A percentile compares a stretch with the other conserved stretches of the same genome.
Conservation (phyloP, 2,888 invertebrate species). For the Xanthostigma xanthostigma region DNA sequence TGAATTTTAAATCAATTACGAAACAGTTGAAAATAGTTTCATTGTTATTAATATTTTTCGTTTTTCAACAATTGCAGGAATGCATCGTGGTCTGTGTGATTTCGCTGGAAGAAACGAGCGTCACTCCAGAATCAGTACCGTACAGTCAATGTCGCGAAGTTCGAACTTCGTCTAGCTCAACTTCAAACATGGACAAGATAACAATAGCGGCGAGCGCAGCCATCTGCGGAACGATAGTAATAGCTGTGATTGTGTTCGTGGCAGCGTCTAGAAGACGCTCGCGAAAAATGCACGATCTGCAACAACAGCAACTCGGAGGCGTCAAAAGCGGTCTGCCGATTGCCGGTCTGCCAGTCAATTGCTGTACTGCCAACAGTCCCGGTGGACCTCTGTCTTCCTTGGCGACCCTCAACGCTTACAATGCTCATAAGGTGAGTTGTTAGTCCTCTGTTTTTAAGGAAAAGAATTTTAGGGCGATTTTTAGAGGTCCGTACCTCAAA, state of each 20-base stretch:
- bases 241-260: conserved; percentile 80
- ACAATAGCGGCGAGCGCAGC: conserved; percentile 88
- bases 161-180: conserved; percentile 65
- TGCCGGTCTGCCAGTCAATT: conserved; percentile 62
- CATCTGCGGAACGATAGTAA: conserved; percentile 81
- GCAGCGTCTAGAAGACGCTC: conserved; percentile 70
- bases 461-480: too few species aligned
- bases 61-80: conserved; percentile 41
- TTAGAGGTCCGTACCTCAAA: too few species aligned
- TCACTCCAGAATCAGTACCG: conserved; percentile 76
- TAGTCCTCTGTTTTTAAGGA: too few species aligned
- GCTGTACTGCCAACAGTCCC: conserved; percentile 68
- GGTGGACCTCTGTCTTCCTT: conserved; percentile 67
- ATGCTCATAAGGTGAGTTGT: conserved; percentile 54
- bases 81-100: conserved; percentile 89
- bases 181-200: conserved; percentile 87
- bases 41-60: too few species aligned
- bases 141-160: conserved; percentile 80
- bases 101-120: conserved; percentile 73
- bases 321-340: conserved; percentile 47
- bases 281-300: conserved; percentile 54
- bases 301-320: conserved; percentile 46
- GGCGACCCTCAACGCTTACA: conserved; percentile 71
- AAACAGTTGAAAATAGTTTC: too few species aligned
- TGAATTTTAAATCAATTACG: too few species aligned